Evolutionary conservation across 1,140 invertebrate genomes (phyloP), one percentile per base, ranked within the genome.

Genomic region (Spodoptera litura): DNA sequence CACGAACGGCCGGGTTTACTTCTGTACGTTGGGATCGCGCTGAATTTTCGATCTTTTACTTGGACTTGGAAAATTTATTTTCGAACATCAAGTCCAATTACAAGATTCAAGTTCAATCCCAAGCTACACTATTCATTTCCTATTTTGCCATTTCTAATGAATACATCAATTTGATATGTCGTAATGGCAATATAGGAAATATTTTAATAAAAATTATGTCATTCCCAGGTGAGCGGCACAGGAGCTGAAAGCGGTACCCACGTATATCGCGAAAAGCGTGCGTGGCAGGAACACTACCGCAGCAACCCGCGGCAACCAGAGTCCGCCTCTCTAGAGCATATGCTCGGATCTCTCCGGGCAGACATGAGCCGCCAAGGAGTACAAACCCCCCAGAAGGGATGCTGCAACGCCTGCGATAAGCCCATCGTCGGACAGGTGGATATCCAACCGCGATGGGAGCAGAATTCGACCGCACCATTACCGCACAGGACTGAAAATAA

Each of bases 311-410:
- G 89, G 80, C 92, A 90, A 83, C 89, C 89, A 44, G 94, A 94
- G 70, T 89, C 94, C 79, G 94, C 94, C 59, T 94, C 93, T 64
- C 89, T 95, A 27, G 94, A 95, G 82, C 93, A 94, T 83, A 95
- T 95, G 94, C 93, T 95, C 85, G 94, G 94, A 84, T 95, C 98
- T 83, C 96, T 99, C 82, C 98, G 98, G 91, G 97, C 97, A 90
- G 98, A 99, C 95, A 99, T 99, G 98, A 98, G 97, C 95, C 97
- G 98, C 91, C 99, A 99, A 96, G 99, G 99, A 94, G 97, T 99
- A 44, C 99, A 97, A 92, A 99, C 98, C 25, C 98, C 98, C 79
- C 98, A 99, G 89, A 99, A 99, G 95, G 99, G 99, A 85, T 99
- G 98, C 95, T 99, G 99, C 96, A 98, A 96, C 89, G 98, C 98